Base-by-base conservation (phyloP, 2,797 vertebrate genomes). In the Heterohyrax brucei region DNA sequence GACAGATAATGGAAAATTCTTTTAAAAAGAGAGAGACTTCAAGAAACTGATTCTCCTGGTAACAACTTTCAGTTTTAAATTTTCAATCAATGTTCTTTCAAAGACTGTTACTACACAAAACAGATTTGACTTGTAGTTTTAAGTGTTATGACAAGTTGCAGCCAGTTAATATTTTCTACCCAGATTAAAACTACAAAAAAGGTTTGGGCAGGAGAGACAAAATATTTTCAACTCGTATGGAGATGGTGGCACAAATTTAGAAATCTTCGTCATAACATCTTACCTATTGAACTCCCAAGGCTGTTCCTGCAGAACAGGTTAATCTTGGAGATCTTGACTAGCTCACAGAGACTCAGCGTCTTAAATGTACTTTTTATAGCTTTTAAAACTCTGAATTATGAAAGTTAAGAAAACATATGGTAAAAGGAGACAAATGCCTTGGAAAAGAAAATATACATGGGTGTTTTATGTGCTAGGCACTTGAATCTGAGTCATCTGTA, bases 261-360 rank as follows among this genome's bases (percentile, higher is more conserved):
- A 87, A 87, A 77, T 62, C 53, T 79, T 91, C n/a, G 83, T 76
- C 68, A 13, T 48, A 13, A 62, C 16, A 46, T 96, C 76, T 68
- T 86, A 72, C 50, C 90, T 83, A 87, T 13, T 70, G 81, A 84
- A 89, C n/a, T 93, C 53, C 81, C 91, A 90, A 62, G 48, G 7
- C 39, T 24, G 33, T 64, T 94, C 84, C 96, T 73, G 50, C 50
- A 94, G 92, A 91, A 72, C 81, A 82, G 81, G 68, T 39, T 89
- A 64, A 81, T 92, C 59, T 91, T 61, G 39, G 48, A 56, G 39
- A 46, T 30, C 13, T 89, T 80, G 33, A 59, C n/a, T 73, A 77
- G 78, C 66, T 93, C 39, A 50, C 30, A 30, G 56, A 16, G 50
- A 87, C 19, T 22, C 26, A 22, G 5, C 4, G 1, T 79, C 70